Evolutionary conservation across 2,888 invertebrate species (phyloP), one percentile per base, ranked within the genome.

Genomic region (Cosmopolites sordidus): DNA sequence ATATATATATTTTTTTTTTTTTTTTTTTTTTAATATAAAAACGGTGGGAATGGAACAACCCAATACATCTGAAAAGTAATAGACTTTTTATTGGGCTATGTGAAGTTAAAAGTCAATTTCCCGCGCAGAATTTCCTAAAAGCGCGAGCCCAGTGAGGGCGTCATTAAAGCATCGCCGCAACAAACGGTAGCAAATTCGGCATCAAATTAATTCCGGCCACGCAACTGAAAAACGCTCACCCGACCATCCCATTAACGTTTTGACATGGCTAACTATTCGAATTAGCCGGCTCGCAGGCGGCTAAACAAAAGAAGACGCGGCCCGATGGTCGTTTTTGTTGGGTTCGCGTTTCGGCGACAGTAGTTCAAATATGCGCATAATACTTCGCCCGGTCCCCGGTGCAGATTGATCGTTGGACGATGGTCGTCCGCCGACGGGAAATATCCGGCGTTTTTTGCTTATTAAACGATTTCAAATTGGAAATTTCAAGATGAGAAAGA

Each of bases 231-330:
- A 60, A 57, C 56, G 51, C 42, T 48, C 56, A 17, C 27, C 48
- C 45, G 40, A 48, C 52, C 48, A 56, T 56, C 64, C 68, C 68
- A 69, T 69, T 69, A 67, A 65, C 66, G 66, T 67, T 66, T 65
- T 63, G 56, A 51, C 62, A 62, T 59, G 64, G 66, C 64, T 66
- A 66, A 67, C 67, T 65, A 68, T 69, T 65, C 63, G 70, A 69
- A 69, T 69, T 70, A 70, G 68, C 64, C 64, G 63, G 65, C 61
- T 66, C 63, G 62, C 61, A 62, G 66, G 68, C 69, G 69, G 69
- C 68, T 64, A 62, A 63, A 69, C 69, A 69, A 70, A 69, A 68
- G 70, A 66, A 66, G 62, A 56, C 59, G 68, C 69, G 68, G 61
- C 61, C 44, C 48, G 44, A 39, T 61, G 56, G 60, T 58, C 60